Percentiles rank a stretch among this genome's conserved stretches.
Conservation (phyloP, 2,797 vertebrate species). For the Sebastiscus tertius region DNA sequence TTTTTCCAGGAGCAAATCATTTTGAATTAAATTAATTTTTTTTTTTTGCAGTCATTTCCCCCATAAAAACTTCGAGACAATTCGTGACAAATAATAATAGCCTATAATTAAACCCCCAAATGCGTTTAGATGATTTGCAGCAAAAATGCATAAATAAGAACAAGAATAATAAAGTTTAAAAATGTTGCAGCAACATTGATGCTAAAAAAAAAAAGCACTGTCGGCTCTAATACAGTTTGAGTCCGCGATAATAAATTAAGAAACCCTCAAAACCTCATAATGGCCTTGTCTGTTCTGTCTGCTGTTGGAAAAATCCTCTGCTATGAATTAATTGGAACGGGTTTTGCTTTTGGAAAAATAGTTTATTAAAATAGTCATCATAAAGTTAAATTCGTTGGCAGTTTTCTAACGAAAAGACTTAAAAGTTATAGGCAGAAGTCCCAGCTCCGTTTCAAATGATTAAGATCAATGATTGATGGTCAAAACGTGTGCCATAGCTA, state of each 20-base stretch:
- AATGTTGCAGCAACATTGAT: not conserved
- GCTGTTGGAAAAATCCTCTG: slow-evolving; percentile 27
- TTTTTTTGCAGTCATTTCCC: not conserved
- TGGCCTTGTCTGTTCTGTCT: slow-evolving; percentile 39
- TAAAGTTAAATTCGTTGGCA: slow-evolving; percentile 41
- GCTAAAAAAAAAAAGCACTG: slow-evolving; percentile 17
- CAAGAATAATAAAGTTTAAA: not conserved
- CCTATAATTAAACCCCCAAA: too few species aligned
- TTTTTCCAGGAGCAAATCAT: not conserved
- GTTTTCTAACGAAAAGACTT: not conserved
- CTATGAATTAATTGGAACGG: slow-evolving; percentile 1
- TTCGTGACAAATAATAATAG: not conserved
- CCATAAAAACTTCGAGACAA: slow-evolving; percentile 21
- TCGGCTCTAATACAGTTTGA: too few species aligned
- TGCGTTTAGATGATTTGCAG: not conserved
- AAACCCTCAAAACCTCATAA: slow-evolving; percentile 19
- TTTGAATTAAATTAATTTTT: slow-evolving; percentile 31
- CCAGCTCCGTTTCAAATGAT: slow-evolving; percentile 20
- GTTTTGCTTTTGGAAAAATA: slow-evolving; percentile 3
- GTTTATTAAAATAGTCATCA: slow-evolving; percentile 16
- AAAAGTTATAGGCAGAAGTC: not conserved
- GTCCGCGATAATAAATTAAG: slow-evolving; percentile 23
- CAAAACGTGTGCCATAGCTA: not conserved
- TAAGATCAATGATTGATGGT: not conserved
- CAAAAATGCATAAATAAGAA: not conserved